Evolutionary conservation across 2,888 invertebrate species (phyloP).

Genomic region (Plagodis pulveraria): DNA sequence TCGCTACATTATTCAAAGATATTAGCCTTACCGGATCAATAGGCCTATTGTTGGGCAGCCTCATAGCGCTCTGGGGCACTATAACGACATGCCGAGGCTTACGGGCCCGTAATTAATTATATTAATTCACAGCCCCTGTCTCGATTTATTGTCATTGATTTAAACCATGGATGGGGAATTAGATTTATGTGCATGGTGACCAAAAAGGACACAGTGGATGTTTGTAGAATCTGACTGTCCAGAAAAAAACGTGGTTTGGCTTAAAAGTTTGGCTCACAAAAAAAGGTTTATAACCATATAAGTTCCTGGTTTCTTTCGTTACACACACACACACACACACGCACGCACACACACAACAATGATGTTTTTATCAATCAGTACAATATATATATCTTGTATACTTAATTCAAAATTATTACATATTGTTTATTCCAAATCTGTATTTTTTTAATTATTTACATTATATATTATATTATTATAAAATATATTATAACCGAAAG

Average conservation of each 20-base stretch:
- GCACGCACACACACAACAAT: too few relatives aligned
- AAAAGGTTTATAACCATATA: too few relatives aligned
- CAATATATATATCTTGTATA: too few relatives aligned
- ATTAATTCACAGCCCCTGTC: slow-evolving; percentile 59
- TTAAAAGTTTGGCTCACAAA: too few relatives aligned
- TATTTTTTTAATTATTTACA: too few relatives aligned
- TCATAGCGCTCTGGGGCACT: slow-evolving; percentile 66
- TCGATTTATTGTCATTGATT: slow-evolving; percentile 51
- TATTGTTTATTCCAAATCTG: too few relatives aligned
- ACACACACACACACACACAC: too few relatives aligned
- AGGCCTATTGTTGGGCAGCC: slow-evolving; percentile 53
- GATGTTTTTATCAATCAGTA: too few relatives aligned
- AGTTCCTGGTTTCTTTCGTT: too few relatives aligned
- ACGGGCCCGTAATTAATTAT: slow-evolving; percentile 71
- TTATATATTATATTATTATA: too few relatives aligned
- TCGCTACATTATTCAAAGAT: slow-evolving; percentile 51
- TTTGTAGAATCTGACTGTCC: background rate
- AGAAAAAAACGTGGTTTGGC: background rate
- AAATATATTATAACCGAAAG: too few relatives aligned
- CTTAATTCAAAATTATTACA: too few relatives aligned
- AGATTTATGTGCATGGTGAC: slow-evolving; percentile 22
- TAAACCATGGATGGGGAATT: slow-evolving; percentile 38
- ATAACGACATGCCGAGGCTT: slow-evolving; percentile 61
- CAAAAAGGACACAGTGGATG: background rate
- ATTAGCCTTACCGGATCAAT: slow-evolving; percentile 54